phyloP scores from a whole-genome alignment of 2,113 vertebrate genomes.

The Lepidiolamprologus cunningtoni region DNA sequence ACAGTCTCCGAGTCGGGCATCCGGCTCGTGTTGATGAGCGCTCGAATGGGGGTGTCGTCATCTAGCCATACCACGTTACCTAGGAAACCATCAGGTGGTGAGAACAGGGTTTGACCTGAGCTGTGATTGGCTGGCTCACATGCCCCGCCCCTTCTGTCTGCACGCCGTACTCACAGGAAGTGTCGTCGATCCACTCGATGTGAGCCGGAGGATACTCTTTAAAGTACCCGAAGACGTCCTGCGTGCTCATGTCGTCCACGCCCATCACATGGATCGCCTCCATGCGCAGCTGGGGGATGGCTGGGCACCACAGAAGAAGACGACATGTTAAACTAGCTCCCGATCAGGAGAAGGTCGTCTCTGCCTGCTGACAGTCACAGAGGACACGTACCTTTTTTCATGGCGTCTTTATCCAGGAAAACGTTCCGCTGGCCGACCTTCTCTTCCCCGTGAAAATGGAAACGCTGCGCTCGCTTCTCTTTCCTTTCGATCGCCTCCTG shows the following conservation, averaged over 20 bases:
- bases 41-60: conserved; percentile 87
- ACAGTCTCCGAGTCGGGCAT: conserved; percentile 75
- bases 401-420: conserved; percentile 81
- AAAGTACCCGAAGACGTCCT: conserved; percentile 92
- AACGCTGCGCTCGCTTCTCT: conserved; percentile 90
- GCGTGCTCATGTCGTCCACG: conserved; percentile 96
- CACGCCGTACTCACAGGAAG: conserved; percentile 75
- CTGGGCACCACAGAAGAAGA: conserved; percentile 60
- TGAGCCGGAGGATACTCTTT: conserved; percentile 96
- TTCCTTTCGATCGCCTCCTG: conserved; percentile 96
- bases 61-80: conserved; percentile 99
- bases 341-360: accelerated
- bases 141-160: neutral
- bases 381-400: conserved; percentile 83
- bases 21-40: conserved; percentile 87
- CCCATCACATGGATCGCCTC: conserved; percentile 88
- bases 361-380: neutral
- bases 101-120: neutral
- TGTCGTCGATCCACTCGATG: conserved; percentile 96
- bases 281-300: conserved; percentile 84
- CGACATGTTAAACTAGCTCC: neutral
- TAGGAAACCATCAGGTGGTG: conserved; percentile 43
- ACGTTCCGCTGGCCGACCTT: conserved; percentile 80
- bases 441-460: conserved; percentile 86
- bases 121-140: neutral